Conservation (phyloP, 2,888 invertebrate species). For the Lycia hirtaria region DNA sequence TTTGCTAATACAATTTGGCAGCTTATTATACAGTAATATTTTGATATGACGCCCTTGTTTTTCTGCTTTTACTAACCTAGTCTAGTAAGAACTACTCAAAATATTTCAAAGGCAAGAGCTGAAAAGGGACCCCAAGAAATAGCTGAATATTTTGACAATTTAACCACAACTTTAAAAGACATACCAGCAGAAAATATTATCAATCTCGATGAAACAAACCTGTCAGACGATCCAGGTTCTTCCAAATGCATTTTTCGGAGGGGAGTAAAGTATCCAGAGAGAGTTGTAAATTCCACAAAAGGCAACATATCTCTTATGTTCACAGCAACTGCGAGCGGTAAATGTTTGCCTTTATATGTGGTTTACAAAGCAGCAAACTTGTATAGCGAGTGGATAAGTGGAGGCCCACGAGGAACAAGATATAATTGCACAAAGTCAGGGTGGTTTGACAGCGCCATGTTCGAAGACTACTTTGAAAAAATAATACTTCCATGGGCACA, state of each 20-base stretch:
- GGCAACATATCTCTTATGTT: constrained; percentile 38
- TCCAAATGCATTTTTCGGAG: constrained; percentile 14
- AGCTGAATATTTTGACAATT: background rate
- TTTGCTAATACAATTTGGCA: too few species aligned
- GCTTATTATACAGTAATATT: too few species aligned
- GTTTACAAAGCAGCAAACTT: constrained; percentile 20
- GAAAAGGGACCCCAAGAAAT: constrained; percentile 19
- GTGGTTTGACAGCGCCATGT: constrained; percentile 23
- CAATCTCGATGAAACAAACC: constrained; percentile 38
- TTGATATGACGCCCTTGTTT: too few species aligned
- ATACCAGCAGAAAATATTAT: constrained; percentile 19
- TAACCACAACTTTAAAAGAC: constrained; percentile 2
- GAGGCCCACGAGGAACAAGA: background rate
- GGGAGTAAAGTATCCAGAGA: constrained; percentile 37
- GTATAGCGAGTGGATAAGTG: background rate
- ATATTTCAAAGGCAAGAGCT: constrained; percentile 37
- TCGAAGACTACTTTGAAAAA: constrained; percentile 20
- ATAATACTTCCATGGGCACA: constrained; percentile 15
- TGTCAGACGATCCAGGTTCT: constrained; percentile 16
- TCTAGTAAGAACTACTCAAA: constrained; percentile 35
- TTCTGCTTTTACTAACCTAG: too few species aligned
- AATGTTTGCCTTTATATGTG: constrained; percentile 20
- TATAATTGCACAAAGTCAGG: constrained; percentile 9
- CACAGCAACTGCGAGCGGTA: constrained; percentile 15
- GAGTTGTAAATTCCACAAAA: constrained; percentile 37